These are phyloP conservation scores for Cossypha heuglini DNA, from an alignment of 2,797 vertebrate species.

Conservation along the genomic window DNA sequence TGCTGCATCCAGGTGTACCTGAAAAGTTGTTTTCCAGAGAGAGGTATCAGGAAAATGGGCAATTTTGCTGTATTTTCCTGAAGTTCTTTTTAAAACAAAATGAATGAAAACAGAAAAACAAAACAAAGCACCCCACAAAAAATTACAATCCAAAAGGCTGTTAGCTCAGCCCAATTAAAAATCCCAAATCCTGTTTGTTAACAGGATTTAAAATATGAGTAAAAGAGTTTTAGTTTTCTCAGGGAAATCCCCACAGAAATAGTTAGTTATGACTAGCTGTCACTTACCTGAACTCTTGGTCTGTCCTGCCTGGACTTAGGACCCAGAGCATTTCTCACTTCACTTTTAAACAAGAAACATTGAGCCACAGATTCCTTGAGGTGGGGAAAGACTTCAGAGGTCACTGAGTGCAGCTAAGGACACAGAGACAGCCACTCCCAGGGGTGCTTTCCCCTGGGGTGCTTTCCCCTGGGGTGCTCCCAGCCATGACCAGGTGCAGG, in stretches of 20 bases:
- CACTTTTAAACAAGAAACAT: neutral
- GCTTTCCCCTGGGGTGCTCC: neutral
- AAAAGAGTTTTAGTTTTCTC: neutral
- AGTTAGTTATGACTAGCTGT: neutral
- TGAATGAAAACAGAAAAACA: fast-evolving
- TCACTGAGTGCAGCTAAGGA: neutral
- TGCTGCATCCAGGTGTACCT: neutral
- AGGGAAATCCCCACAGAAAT: neutral
- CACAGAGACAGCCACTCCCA: neutral
- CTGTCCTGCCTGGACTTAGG: neutral
- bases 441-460: neutral
- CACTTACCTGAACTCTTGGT: neutral
- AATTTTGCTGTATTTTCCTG: neutral
- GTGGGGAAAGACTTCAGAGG: neutral
- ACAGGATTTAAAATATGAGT: neutral
- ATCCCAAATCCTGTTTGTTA: neutral
- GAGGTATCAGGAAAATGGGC: neutral
- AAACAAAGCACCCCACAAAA: neutral
- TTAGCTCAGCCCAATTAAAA: neutral
- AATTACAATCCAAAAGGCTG: neutral
- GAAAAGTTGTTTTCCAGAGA: neutral
- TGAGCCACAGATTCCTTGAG: neutral
- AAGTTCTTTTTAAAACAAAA: neutral
- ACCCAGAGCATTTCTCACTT: neutral
- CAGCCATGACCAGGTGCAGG: neutral